Conservation (phyloP, 1,140 invertebrate species). For the Dicyema japonicum region DNA sequence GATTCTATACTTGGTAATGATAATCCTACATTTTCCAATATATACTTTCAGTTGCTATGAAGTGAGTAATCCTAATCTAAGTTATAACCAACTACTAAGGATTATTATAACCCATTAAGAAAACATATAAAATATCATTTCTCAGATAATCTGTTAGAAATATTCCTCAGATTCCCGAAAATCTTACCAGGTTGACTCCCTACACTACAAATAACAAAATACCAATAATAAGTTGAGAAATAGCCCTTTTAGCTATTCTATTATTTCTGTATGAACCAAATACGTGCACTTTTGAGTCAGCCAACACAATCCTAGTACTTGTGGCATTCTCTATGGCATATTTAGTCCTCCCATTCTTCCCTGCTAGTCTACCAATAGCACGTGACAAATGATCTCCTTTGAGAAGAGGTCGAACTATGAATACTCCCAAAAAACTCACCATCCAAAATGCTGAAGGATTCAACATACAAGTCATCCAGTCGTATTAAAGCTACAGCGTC, state of each 20-base stretch:
- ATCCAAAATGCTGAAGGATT: constrained; percentile 80
- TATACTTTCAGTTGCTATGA: too few species aligned
- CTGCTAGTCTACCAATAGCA: constrained; percentile 73
- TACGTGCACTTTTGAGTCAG: constrained; percentile 78
- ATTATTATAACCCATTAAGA: too few species aligned
- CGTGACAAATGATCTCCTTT: constrained; percentile 74
- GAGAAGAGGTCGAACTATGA: constrained; percentile 23
- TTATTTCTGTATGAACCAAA: constrained; percentile 90
- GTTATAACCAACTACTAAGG: too few species aligned
- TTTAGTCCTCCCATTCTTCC: constrained; percentile 78
- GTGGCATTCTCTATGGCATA: constrained; percentile 96
- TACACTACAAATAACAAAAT: too few species aligned
- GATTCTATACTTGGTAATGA: too few species aligned
- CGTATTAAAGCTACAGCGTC: constrained; percentile 69
- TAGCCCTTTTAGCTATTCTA: constrained; percentile 57
- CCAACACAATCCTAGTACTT: constrained; percentile 80
- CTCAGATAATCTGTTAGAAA: too few species aligned
- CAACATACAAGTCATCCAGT: constrained; percentile 78
- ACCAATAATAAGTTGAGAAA: constrained; percentile 84
- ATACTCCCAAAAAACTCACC: constrained; percentile 13
- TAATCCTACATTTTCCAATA: too few species aligned
- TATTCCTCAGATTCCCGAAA: too few species aligned
- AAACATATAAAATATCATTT: too few species aligned
- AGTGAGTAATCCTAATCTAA: too few species aligned
- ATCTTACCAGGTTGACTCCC: too few species aligned